Evolutionary conservation across 2,888 invertebrate genomes (phyloP).

Genomic region (Epirrhoe tristata): DNA sequence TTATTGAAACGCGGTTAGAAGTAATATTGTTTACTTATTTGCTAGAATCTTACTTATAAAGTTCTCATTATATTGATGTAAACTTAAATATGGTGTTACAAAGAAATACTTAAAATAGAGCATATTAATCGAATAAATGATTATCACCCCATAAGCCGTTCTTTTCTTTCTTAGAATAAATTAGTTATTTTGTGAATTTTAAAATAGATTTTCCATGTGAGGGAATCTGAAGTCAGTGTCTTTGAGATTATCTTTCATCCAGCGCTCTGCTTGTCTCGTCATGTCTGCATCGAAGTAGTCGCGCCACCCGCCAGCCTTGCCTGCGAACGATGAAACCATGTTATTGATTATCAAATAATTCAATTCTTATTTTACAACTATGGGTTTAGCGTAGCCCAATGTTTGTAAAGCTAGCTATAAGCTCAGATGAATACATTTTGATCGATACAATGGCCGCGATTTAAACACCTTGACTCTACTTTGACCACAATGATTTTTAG

Average conservation of each 20-base stretch:
- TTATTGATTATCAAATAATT: no score
- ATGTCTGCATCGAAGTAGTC: slow-evolving; percentile 89
- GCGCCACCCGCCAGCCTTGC: slow-evolving; percentile 89
- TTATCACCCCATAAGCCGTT: slow-evolving; percentile 70
- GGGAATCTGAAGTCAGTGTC: slow-evolving; percentile 87
- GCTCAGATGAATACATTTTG: no score
- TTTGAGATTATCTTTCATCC: slow-evolving; percentile 88
- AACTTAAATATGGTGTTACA: slow-evolving; percentile 83
- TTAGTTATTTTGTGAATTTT: slow-evolving; percentile 10
- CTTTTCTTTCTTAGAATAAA: slow-evolving; percentile 55
- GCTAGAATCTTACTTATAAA: slow-evolving; percentile 63
- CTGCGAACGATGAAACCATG: slow-evolving; percentile 63
- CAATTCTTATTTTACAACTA: no score
- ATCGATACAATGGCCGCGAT: no score
- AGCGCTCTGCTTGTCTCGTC: slow-evolving; percentile 87
- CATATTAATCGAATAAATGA: slow-evolving; percentile 84
- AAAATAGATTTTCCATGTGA: slow-evolving; percentile 45
- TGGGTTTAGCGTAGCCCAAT: no score
- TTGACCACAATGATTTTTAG: no score
- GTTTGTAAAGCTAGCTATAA: no score
- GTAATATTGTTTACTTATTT: slow-evolving; percentile 73
- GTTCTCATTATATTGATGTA: slow-evolving; percentile 73
- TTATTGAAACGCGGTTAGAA: slow-evolving; percentile 58
- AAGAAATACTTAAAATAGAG: slow-evolving; percentile 80
- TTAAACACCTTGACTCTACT: no score